Base-by-base conservation (phyloP, 2,113 vertebrate species). In the Geococcyx californianus region DNA sequence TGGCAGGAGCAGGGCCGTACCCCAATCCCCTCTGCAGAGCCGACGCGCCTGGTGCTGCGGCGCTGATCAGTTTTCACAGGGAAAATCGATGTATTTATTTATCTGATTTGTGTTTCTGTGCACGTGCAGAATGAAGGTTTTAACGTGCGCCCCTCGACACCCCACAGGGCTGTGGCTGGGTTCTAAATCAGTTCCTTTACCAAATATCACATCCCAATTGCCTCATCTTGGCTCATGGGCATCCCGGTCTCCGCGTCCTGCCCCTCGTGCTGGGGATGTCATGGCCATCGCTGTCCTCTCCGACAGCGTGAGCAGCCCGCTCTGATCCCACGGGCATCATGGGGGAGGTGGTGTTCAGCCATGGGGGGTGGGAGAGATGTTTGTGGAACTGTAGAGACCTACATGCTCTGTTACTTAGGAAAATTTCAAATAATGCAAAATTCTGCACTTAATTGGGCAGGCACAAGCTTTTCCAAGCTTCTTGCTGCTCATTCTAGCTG, bases 281-380 rank as follows among this genome's bases (percentile, higher is more conserved):
- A 15, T 29, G 16, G 16, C 54, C 29, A 17, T 11, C 29, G 16
- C 28, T 31, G 16, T 31, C 54, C 54, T 17, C 17, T 28, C 64
- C 13, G 7, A 11, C 10, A 7, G 42, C 45, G 12, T 15, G 45
- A 49, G 24, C 45, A 25, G 58, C 60, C 25, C 54, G 54, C 17
- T 8, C 17, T 0, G 0, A 7, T 13, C 33, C 17, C 4, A 1
- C 16, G 6, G 49, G 36, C 14, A 1, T 5, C 9, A 0, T 2
- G 5, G 51, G 34, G 29, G 25, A 45, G 58, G 20, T 26, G 1
- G 0, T 15, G 9, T 6, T n/a, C 45, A 29, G 31, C 17, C 5
- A 5, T 4, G 28, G 3, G 3, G 28, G 26, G 4, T 3, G 28
- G 26, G 5, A 24, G 38, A 60, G 76, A 2, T 9, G 6, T 4